Base-by-base conservation (phyloP, 2,113 vertebrate species). In the Urocitellus parryii region DNA sequence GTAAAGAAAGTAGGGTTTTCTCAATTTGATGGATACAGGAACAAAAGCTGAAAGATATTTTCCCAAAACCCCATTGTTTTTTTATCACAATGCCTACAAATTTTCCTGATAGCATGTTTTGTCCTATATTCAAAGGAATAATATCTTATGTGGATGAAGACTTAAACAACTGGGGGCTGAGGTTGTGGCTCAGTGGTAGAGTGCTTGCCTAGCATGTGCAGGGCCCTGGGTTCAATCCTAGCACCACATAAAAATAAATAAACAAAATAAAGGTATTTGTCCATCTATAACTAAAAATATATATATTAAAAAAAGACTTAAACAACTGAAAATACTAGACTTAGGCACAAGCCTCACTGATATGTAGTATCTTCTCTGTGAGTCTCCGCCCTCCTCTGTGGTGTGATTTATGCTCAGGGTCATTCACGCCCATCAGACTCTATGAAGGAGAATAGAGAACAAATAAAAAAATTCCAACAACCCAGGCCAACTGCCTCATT, bases 21-120 rank as follows among this genome's bases (percentile, higher is more conserved):
- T 78, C 39, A 32, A 17, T 77, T 87, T 82, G 77, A 91, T 86
- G 34, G 27, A 87, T 72, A 51, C 0, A 18, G 29, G 88, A 85
- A 93, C 17, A 10, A 77, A 94, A 94, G 45, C 27, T 61, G 37
- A 90, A 67, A 87, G 53, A 68, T 27, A 17, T 86, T 51, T 96
- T 93, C 58, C 82, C n/a, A 32, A 72, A 81, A 70, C 25, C 42
- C 18, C 39, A 37, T 0, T 56, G 13, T 61, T n/a, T 89, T 89
- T 45, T 51, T 51, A 65, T 22, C n/a, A 42, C 45, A 58, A 11
- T 20, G n/a, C 45, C 39, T 67, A n/a, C 53, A 76, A 32, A 67
- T 24, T 70, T 85, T 67, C 65, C 32, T 4, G 12, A 73, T 32
- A 45, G 72, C 29, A 68, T 20, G 61, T 29, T 51, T 73, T 89